These are phyloP conservation scores for Agapostemon virescens DNA, from an alignment of 2,888 invertebrate species.

Conservation along the genomic window DNA sequence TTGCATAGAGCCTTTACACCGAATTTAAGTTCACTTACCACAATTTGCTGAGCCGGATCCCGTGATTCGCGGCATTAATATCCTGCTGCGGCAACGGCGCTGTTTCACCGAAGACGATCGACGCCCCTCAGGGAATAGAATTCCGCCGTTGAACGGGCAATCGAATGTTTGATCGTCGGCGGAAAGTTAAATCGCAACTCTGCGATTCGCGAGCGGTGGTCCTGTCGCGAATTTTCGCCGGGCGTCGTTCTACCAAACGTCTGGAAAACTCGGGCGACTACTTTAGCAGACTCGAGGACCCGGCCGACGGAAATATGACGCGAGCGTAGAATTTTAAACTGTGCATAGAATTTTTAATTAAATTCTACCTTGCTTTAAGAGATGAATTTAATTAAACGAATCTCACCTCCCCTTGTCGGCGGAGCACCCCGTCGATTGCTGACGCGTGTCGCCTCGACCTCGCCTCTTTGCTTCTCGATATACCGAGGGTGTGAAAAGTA, in stretches of 20 bases:
- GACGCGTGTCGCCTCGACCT: neutral
- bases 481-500: neutral
- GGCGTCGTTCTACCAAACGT: neutral
- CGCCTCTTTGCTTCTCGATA: neutral
- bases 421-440: neutral
- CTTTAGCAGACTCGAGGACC: neutral
- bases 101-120: neutral
- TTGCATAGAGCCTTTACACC: constrained; percentile 52
- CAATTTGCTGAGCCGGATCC: constrained; percentile 33
- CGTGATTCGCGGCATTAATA: constrained; percentile 21
- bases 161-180: neutral
- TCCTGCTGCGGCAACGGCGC: neutral
- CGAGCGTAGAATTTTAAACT: neutral
- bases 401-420: neutral
- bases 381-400: constrained; percentile 16
- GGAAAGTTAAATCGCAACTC: neutral
- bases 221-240: neutral
- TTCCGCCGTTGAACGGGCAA: neutral
- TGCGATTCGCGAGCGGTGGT: neutral
- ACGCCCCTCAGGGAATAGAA: neutral
- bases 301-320: neutral
- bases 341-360: constrained; percentile 14
- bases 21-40: constrained; percentile 42
- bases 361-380: neutral
- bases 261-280: neutral